Evolutionary conservation across 2,888 invertebrate species (phyloP), one percentile per base, ranked within the genome.

Genomic region (Synergus umbraculus): DNA sequence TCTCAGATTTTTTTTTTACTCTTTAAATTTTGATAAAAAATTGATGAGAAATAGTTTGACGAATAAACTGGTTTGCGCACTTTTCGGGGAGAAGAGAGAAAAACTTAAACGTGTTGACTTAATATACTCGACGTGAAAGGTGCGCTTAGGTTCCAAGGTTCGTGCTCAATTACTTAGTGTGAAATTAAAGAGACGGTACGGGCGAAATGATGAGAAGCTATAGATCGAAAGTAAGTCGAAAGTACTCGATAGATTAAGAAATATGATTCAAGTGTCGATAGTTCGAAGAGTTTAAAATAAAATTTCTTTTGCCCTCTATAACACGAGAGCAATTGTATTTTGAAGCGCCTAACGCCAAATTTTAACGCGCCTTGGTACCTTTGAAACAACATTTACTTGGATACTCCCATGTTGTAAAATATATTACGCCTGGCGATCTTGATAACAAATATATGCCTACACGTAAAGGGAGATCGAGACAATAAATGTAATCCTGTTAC

Each of bases 401-500:
- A 69, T 85, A 86, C 86, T 87, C 87, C 86, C 90, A 87, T 86
- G 87, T 87, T 90, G 90, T 90, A 90, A 89, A 85, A 85, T 87
- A 85, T 82, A 86, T 81, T 86, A 85, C 85, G 85, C 83, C 86
- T 87, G 86, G 81, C 83, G 80, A 86, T 76, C 82, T 82, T 85
- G 73, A 85, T 86, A 83, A 84, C 77, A 84, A 81, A 82, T 85
- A 84, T 86, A 86, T 85, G 80, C 83, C 79, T 86, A 89, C 88
- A 87, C 85, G 41, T 54, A 88, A 90, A 89, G 91, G 90, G 89
- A 91, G 90, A 91, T 91, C 92, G 90, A 91, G 91, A 92, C 91
- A 92, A 92, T 92, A 92, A 92, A 92, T 91, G 92, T 91, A 92
- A 92, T 92, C 89, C 90, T 92, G 91, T 92, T 92, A 91, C 89